Evolutionary conservation across 2,113 vertebrate species (phyloP).

Genomic region (Dolichallabes microphthalmus): DNA sequence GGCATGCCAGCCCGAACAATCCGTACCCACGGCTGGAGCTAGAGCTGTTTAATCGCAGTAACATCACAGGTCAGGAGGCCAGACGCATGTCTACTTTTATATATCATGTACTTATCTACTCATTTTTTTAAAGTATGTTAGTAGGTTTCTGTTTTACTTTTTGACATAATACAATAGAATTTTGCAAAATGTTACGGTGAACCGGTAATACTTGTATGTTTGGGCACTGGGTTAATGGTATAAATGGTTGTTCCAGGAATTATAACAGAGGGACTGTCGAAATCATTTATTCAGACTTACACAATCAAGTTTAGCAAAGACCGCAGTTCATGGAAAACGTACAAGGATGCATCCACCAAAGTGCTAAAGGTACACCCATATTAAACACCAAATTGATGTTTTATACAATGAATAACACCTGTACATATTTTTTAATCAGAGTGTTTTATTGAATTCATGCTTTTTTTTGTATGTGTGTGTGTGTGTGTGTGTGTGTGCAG

Average conservation of each 20-base stretch:
- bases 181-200: background rate
- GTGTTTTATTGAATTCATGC: background rate
- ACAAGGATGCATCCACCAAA: slow-evolving; percentile 70
- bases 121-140: slow-evolving; percentile 3
- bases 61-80: slow-evolving; percentile 72
- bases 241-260: slow-evolving; percentile 67
- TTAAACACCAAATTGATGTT: background rate
- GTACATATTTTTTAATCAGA: background rate
- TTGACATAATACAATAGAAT: background rate
- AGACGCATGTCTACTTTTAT: background rate
- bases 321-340: slow-evolving; percentile 77
- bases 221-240: background rate
- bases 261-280: slow-evolving; percentile 71
- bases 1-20: slow-evolving; percentile 57
- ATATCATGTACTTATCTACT: background rate
- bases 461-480: too few relatives aligned
- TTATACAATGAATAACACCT: background rate
- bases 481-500: slow-evolving; percentile 56
- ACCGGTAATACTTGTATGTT: background rate
- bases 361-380: slow-evolving; percentile 73
- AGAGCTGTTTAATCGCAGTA: slow-evolving; percentile 75
- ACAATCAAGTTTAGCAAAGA: slow-evolving; percentile 76
- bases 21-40: slow-evolving; percentile 75
- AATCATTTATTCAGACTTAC: slow-evolving; percentile 73
- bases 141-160: background rate